phyloP scores from a whole-genome alignment of 2,888 invertebrate genomes.

The Troides aeacus region DNA sequence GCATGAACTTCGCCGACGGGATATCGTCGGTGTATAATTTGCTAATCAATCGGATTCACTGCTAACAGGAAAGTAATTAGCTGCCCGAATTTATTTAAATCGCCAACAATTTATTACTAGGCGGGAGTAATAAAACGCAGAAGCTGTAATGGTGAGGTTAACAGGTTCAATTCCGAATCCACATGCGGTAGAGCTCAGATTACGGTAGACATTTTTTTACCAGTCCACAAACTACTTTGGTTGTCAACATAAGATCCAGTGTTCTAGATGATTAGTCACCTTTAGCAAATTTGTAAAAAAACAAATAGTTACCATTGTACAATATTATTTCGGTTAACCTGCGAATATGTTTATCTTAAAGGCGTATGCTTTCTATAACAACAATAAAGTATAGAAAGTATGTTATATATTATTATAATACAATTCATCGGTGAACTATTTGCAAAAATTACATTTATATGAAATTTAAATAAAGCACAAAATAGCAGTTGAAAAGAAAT shows the following conservation, averaged over 20 bases:
- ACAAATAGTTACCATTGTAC: too few relatives aligned
- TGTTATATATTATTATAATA: neutral
- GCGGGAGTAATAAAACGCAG: neutral
- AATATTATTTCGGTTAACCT: too few relatives aligned
- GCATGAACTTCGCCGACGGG: neutral
- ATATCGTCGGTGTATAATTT: conserved; percentile 60
- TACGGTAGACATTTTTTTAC: too few relatives aligned
- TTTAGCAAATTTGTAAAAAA: too few relatives aligned
- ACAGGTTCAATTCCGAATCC: too few relatives aligned
- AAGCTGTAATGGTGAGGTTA: too few relatives aligned
- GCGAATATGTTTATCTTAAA: too few relatives aligned
- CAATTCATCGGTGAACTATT: neutral
- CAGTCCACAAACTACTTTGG: too few relatives aligned
- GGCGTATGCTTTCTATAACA: neutral
- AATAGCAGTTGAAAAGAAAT: neutral
- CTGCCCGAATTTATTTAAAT: conserved; percentile 48
- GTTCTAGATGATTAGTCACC: too few relatives aligned
- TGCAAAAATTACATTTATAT: neutral
- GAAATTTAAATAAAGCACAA: neutral
- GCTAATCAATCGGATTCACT: conserved; percentile 63
- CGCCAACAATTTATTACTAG: conserved; percentile 40
- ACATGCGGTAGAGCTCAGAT: too few relatives aligned
- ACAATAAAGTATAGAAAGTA: neutral
- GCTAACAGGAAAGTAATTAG: conserved; percentile 58
- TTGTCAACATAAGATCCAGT: too few relatives aligned